A percentile compares a stretch with the other conserved stretches of the same genome.
phyloP scores from a whole-genome alignment of 1,140 invertebrate genomes.

The Pseudomyrmex flavicornis region DNA sequence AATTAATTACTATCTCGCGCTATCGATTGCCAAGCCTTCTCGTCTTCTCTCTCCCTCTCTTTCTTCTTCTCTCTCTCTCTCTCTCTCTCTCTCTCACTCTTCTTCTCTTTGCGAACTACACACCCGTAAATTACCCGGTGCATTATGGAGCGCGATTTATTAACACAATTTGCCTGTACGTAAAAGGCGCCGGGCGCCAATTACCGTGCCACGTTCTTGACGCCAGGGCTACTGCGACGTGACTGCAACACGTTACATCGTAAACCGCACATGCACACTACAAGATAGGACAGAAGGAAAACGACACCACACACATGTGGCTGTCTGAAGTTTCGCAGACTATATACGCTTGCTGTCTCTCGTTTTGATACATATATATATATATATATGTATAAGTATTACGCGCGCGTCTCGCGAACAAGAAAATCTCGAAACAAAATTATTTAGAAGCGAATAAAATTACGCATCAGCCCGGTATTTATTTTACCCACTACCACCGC shows the following conservation, averaged over 20 bases:
- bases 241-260: constrained; percentile 58
- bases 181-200: constrained; percentile 59
- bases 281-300: not conserved
- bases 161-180: constrained; percentile 68
- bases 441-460: constrained; percentile 56
- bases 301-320: constrained; percentile 22
- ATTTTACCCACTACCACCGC: constrained; percentile 10
- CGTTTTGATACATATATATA: constrained; percentile 27
- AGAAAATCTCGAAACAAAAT: constrained; percentile 48
- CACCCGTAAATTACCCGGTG: constrained; percentile 49
- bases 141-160: constrained; percentile 66
- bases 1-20: constrained; percentile 62
- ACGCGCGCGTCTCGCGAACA: constrained; percentile 29
- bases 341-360: constrained; percentile 39
- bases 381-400: constrained; percentile 20
- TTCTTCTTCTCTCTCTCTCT: constrained; percentile 10
- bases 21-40: constrained; percentile 23
- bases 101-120: constrained; percentile 23
- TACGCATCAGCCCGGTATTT: constrained; percentile 8
- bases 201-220: constrained; percentile 58
- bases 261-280: constrained; percentile 59
- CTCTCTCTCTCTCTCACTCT: not conserved
- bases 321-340: constrained; percentile 47
- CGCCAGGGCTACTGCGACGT: constrained; percentile 39
- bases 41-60: constrained; percentile 1